Percentiles rank a stretch among this genome's conserved stretches.
Evolutionary conservation across 2,797 vertebrate species (phyloP).

Genomic region (Pogoniulus pusillus): DNA sequence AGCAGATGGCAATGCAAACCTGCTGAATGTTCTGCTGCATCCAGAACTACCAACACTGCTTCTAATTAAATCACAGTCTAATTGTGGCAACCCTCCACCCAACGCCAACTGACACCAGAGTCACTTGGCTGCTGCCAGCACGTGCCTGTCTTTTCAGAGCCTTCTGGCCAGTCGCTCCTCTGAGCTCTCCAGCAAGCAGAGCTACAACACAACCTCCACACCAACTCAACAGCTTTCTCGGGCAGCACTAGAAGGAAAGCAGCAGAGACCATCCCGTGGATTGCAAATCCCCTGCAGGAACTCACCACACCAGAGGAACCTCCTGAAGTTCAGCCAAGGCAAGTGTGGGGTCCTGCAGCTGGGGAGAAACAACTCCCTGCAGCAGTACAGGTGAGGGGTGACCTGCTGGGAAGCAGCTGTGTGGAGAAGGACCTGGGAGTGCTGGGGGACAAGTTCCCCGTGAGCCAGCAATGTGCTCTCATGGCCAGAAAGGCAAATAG

Average conservation of each 20-base stretch:
- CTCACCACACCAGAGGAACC: background rate
- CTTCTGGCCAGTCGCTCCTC: background rate
- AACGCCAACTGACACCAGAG: background rate
- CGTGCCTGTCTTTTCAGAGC: background rate
- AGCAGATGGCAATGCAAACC: background rate
- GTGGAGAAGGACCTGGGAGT: too few species aligned
- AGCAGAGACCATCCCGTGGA: background rate
- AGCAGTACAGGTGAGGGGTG: too few species aligned
- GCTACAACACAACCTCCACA: background rate
- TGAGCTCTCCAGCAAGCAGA: background rate
- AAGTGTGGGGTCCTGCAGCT: too few species aligned
- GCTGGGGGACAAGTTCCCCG: too few species aligned
- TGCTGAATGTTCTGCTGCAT: rapidly evolving
- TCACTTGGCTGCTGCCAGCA: background rate
- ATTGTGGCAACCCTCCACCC: background rate
- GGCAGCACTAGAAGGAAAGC: background rate
- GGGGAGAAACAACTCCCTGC: too few species aligned
- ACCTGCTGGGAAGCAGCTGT: too few species aligned
- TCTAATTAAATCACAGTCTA: background rate
- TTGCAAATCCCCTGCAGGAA: too few species aligned
- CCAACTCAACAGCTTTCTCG: background rate
- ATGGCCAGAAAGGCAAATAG: too few species aligned
- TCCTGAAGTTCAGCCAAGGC: too few species aligned
- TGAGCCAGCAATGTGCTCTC: too few species aligned
- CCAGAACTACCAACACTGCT: background rate